These are phyloP conservation scores for Callaeas wilsoni DNA, from an alignment of 2,113 vertebrate genomes.

Conservation along the genomic window DNA sequence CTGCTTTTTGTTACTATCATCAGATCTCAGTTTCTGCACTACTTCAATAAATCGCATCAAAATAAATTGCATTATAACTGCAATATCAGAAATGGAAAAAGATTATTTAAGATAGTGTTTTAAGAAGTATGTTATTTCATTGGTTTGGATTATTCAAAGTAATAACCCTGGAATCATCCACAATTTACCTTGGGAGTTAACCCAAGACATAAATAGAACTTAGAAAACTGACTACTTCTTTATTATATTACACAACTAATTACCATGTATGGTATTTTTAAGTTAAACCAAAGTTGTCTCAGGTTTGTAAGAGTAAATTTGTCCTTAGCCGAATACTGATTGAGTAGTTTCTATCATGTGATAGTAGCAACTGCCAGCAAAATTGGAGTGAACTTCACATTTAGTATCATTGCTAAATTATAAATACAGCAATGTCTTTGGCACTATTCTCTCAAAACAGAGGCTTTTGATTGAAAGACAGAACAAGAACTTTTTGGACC, in stretches of 20 bases:
- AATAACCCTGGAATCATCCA: slow-evolving; percentile 25
- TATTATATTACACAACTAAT: slow-evolving; percentile 38
- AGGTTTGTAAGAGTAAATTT: slow-evolving; percentile 36
- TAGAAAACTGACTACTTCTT: not conserved
- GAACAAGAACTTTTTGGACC: not conserved
- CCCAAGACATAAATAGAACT: slow-evolving; percentile 45
- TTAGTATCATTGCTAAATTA: not conserved
- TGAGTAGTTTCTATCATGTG: not conserved
- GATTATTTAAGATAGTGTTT: not conserved
- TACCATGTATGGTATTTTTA: slow-evolving; percentile 35
- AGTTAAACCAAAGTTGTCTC: slow-evolving; percentile 49
- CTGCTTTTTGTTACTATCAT: not conserved
- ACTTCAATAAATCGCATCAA: not conserved
- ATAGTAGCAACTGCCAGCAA: not conserved
- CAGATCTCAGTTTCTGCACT: not conserved
- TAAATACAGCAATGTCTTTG: not conserved
- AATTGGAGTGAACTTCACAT: not conserved
- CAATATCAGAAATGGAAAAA: slow-evolving; percentile 3
- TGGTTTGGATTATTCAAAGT: slow-evolving; percentile 33
- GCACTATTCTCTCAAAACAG: not conserved
- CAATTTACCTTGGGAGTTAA: slow-evolving; percentile 33
- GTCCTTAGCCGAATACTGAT: not conserved
- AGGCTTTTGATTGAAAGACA: not conserved
- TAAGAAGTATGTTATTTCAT: slow-evolving; percentile 23
- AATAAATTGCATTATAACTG: slow-evolving; percentile 4